Evolutionary conservation across 2,797 vertebrate genomes (phyloP), one percentile per base, ranked within the genome.

Genomic region (Lutjanus campechanus): DNA sequence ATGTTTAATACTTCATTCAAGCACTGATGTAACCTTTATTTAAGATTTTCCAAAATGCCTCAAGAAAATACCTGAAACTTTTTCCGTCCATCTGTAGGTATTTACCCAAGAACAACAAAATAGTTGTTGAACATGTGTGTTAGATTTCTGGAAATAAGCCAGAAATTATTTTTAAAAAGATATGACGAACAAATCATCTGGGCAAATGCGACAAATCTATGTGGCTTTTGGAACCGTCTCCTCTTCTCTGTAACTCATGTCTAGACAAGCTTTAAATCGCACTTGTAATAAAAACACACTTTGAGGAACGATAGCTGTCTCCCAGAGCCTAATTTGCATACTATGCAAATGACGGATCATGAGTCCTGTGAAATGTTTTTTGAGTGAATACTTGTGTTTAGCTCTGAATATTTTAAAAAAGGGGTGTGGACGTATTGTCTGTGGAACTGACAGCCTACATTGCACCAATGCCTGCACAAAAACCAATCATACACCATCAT

Each of bases 271-370:
- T 51, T 13, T 50, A 15, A 70, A 44, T 40, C n/a, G 46, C 15
- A 40, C 20, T 4, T 1, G 19, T 67, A 11, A 22, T 13, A 54
- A 58, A n/a, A 46, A 71, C 11, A 60, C 5, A 7, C 41, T 62
- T 62, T 65, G 11, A 40, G n/a, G 47, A 22, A 49, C 60, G 17
- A 25, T 1, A 19, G 9, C 15, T 22, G 11, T 40, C 78, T 41
- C 13, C 56, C 11, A 36, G 4, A 36, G 40, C 8, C 3, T 40
- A 9, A 70, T 79, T 82, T 79, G 47, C 72, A 77, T 71, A 20
- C 7, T 56, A 72, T 73, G 76, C 59, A 87, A 85, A 82, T 81
- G 0, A 63, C 17, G 53, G 8, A 36, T 7, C 19, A 8, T 9
- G 36, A 49, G 8, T 56, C 1, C 19, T 40, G 2, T 53, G 53